A percentile compares a stretch with the other conserved stretches of the same genome.
These are phyloP conservation scores for Leptinotarsa peninsularis DNA, from an alignment of 2,888 invertebrate species.

Conservation along the genomic window DNA sequence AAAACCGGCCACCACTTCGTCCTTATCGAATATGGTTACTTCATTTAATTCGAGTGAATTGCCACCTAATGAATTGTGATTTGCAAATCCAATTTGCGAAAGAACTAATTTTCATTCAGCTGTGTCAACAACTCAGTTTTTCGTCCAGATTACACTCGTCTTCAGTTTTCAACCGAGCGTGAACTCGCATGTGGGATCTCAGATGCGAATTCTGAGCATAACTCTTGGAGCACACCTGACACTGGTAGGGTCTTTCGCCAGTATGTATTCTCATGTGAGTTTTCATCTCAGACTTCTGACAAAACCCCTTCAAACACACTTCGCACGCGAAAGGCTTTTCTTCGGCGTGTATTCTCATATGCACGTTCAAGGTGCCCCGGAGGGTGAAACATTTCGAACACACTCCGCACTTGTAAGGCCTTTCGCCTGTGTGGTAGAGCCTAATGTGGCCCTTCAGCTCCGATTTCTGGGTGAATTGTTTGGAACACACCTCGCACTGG, in stretches of 20 bases:
- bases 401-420: not conserved
- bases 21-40: no score
- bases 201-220: not conserved
- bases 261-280: conserved; percentile 13
- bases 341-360: conserved; percentile 13
- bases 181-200: not conserved
- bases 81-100: no score
- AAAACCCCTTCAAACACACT: conserved; percentile 12
- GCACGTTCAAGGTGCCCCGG: conserved; percentile 3
- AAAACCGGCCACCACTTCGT: no score
- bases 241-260: conserved; percentile 7
- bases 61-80: no score
- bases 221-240: not conserved
- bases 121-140: no score
- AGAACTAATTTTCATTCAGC: no score
- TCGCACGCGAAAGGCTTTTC: conserved; percentile 4
- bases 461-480: not conserved
- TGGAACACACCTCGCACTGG: conserved; percentile 8
- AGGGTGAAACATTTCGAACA: conserved; percentile 9
- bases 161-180: not conserved
- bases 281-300: conserved; percentile 17
- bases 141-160: not conserved
- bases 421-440: not conserved
- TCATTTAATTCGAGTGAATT: no score
- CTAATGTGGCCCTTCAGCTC: conserved; percentile 14